These are phyloP conservation scores for Sebastes dallii DNA, from an alignment of 2,797 vertebrate species.

Conservation along the genomic window DNA sequence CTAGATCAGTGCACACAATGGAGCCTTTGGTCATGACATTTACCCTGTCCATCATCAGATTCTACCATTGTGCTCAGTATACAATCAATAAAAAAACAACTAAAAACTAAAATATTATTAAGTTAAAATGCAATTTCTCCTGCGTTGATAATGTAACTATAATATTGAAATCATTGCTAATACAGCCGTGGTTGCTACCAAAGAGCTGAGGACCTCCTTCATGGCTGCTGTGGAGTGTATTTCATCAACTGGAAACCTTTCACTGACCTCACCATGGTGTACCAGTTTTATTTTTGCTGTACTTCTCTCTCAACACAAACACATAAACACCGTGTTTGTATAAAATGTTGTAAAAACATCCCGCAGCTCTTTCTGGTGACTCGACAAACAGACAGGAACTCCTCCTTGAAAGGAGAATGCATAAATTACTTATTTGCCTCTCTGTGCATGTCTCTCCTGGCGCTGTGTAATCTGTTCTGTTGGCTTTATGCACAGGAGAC, in stretches of 20 bases:
- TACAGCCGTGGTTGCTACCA: too few relatives aligned
- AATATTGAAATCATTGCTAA: too few relatives aligned
- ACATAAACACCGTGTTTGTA: not conserved
- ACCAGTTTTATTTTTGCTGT: not conserved
- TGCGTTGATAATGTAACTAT: too few relatives aligned
- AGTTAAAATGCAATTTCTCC: too few relatives aligned
- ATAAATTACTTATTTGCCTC: conserved; percentile 15
- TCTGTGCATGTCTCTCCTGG: not conserved
- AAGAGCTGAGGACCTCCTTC: too few relatives aligned
- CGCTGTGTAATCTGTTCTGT: not conserved
- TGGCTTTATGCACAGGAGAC: not conserved
- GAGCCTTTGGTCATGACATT: too few relatives aligned
- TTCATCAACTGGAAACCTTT: not conserved
- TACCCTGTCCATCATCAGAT: too few relatives aligned
- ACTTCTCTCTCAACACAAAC: not conserved
- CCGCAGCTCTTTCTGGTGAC: not conserved
- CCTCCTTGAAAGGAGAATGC: not conserved
- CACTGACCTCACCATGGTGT: not conserved
- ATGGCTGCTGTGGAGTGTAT: too few relatives aligned
- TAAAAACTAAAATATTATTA: too few relatives aligned
- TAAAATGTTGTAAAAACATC: not conserved
- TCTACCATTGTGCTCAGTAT: too few relatives aligned
- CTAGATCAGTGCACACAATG: too few relatives aligned
- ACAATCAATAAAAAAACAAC: too few relatives aligned
- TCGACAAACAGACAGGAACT: not conserved